Percentiles rank a stretch among this genome's conserved stretches.
These are phyloP conservation scores for Cynocephalus volans DNA, from an alignment of 2,113 vertebrate genomes.

Conservation along the genomic window DNA sequence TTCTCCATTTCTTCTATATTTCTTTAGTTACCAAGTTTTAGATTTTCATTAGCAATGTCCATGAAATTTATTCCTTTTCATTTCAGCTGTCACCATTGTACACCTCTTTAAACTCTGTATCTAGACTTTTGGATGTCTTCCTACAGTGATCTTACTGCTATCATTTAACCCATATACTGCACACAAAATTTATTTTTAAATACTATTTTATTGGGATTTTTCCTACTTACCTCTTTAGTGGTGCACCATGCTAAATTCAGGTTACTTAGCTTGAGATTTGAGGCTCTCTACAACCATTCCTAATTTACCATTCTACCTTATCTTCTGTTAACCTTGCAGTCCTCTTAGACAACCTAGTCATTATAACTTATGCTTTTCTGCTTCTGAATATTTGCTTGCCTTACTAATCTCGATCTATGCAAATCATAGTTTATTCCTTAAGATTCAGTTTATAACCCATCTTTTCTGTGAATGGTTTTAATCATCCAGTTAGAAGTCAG, in stretches of 20 bases:
- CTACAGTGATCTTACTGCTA: background rate
- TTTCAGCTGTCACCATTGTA: background rate
- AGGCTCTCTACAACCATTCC: background rate
- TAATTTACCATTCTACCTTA: background rate
- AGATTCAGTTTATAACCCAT: background rate
- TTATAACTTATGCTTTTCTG: constrained; percentile 3
- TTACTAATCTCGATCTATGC: background rate
- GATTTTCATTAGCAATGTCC: background rate
- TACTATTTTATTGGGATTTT: background rate
- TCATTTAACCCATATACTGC: background rate
- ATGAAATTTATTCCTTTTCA: constrained; percentile 22
- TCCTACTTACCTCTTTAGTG: background rate
- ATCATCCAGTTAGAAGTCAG: constrained; percentile 22
- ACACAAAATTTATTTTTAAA: constrained; percentile 41
- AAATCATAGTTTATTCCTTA: constrained; percentile 34
- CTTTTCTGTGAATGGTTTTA: constrained; percentile 4
- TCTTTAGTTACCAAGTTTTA: constrained; percentile 45
- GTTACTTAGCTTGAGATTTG: background rate
- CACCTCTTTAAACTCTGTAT: constrained; percentile 39
- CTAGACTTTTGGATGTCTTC: constrained; percentile 11
- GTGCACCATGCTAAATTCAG: background rate
- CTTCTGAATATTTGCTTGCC: constrained; percentile 19
- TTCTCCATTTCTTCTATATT: background rate
- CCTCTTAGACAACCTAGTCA: background rate
- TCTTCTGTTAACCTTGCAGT: background rate